Percentiles rank a stretch among this genome's conserved stretches.
Conservation (phyloP, 2,113 vertebrate species). For the Catharus minimus region DNA sequence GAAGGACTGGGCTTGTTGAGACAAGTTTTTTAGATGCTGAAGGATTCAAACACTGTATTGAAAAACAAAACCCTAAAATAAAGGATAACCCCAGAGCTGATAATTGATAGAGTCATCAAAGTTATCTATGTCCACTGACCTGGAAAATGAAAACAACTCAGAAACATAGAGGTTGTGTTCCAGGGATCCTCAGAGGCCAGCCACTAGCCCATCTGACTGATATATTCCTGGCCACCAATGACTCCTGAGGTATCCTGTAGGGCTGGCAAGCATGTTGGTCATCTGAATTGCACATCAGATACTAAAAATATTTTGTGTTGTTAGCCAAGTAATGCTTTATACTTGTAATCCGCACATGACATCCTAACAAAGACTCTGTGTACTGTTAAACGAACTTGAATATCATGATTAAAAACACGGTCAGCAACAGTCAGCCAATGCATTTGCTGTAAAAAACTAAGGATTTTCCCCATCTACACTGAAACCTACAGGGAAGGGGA, state of each 20-base stretch:
- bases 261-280: background rate
- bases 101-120: background rate
- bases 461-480: background rate
- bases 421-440: background rate
- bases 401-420: background rate
- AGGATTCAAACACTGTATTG: background rate
- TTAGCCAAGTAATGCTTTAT: background rate
- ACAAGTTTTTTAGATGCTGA: background rate
- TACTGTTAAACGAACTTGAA: background rate
- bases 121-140: background rate
- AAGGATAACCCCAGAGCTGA: background rate
- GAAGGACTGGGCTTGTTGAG: background rate
- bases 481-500: background rate
- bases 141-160: background rate
- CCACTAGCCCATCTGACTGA: background rate
- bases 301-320: background rate
- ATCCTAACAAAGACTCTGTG: background rate
- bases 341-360: background rate
- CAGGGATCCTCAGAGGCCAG: background rate
- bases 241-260: background rate
- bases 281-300: background rate
- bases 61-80: background rate
- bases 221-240: background rate
- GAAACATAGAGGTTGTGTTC: background rate
- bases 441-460: background rate